Evolutionary conservation across 2,888 invertebrate species (phyloP).

Genomic region (Chymomyza amoena): DNA sequence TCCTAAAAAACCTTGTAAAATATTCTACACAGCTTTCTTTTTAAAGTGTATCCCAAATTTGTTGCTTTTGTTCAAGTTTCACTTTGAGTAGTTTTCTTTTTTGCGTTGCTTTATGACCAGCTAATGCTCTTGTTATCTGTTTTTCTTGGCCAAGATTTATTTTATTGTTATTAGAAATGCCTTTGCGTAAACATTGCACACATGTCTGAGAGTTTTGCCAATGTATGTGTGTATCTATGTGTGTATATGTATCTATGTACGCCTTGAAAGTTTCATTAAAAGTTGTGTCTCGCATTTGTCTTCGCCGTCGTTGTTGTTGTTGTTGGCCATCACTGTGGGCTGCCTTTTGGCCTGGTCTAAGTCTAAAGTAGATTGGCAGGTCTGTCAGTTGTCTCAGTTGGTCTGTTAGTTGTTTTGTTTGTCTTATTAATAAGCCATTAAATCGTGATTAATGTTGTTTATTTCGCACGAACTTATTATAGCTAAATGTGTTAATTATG

Average conservation of each 20-base stretch:
- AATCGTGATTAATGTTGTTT: slow-evolving; percentile 73
- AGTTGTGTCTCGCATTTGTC: slow-evolving; percentile 31
- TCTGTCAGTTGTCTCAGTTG: not conserved
- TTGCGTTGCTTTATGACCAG: slow-evolving; percentile 60
- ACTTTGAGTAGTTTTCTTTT: slow-evolving; percentile 38
- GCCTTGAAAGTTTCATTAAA: slow-evolving; percentile 62
- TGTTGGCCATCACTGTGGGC: slow-evolving; percentile 9
- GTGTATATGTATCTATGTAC: slow-evolving; percentile 10
- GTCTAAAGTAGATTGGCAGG: not conserved
- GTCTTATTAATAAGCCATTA: slow-evolving; percentile 69
- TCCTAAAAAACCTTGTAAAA: too few relatives aligned
- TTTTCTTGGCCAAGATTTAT: slow-evolving; percentile 71
- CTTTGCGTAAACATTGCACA: slow-evolving; percentile 22
- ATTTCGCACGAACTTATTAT: slow-evolving; percentile 68
- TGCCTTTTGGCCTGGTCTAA: not conserved
- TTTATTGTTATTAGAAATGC: slow-evolving; percentile 70
- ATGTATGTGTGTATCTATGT: not conserved
- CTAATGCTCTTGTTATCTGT: slow-evolving; percentile 71
- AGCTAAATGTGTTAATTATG: slow-evolving; percentile 73
- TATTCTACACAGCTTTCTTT: too few relatives aligned
- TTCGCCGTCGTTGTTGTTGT: not conserved
- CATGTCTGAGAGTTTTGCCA: slow-evolving; percentile 1
- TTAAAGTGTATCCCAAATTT: not conserved
- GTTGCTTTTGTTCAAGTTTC: not conserved
- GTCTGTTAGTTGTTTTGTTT: slow-evolving; percentile 40